These are phyloP conservation scores for Meandrusa payeni DNA, from an alignment of 2,888 invertebrate species.

Conservation along the genomic window DNA sequence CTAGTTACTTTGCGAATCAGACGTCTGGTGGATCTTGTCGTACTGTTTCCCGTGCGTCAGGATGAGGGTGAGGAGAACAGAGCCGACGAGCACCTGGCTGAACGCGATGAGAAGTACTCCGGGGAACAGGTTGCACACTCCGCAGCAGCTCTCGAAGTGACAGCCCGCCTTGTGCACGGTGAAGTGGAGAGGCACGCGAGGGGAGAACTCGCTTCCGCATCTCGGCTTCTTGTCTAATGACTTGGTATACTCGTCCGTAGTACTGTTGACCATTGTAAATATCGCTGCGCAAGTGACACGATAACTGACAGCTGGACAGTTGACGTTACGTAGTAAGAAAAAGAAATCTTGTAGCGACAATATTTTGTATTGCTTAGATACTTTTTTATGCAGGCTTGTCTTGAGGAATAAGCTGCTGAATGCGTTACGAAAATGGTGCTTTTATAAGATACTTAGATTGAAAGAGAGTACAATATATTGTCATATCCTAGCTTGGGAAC, in stretches of 20 bases:
- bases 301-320: background rate
- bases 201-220: constrained; percentile 43
- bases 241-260: constrained; percentile 42
- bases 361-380: no score
- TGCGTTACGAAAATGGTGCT: no score
- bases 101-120: constrained; percentile 68
- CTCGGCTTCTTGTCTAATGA: constrained; percentile 44
- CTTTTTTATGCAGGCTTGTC: no score
- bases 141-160: constrained; percentile 72
- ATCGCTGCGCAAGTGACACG: background rate
- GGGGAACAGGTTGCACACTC: constrained; percentile 69
- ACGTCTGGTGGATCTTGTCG: constrained; percentile 62
- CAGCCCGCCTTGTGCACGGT: constrained; percentile 61
- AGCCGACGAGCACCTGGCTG: constrained; percentile 59
- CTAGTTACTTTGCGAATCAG: constrained; percentile 52
- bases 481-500: no score
- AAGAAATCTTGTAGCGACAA: no score
- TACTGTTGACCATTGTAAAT: constrained; percentile 43
- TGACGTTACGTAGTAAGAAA: background rate
- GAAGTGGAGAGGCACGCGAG: constrained; percentile 74
- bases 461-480: no score
- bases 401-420: no score
- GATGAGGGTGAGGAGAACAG: constrained; percentile 58
- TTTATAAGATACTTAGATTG: no score
- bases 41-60: constrained; percentile 59